Evolutionary conservation across 2,797 vertebrate species (phyloP), one percentile per base, ranked within the genome.

Genomic region (Prunella strophiata): DNA sequence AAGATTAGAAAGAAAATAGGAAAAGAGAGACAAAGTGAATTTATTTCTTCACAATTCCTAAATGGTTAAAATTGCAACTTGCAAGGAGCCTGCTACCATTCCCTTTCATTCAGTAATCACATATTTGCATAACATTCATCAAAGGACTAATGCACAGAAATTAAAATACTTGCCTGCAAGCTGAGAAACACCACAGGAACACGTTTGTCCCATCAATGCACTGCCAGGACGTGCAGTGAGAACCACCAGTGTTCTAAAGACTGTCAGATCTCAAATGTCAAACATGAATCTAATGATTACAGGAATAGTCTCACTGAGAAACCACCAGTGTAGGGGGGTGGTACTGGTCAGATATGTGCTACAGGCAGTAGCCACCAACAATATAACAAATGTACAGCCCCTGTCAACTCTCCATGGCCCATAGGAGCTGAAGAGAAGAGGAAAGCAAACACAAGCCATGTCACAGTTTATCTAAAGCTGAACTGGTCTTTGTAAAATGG

Each of bases 161-260:
- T 95, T 91, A 89, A 94, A 95, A 89, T 78, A 86, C 91, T 94
- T 96, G 85, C 85, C 88, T 90, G 58, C 66, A 86, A 95, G 91
- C 76, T 86, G 89, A 90, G 88, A 94, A 94, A 88, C 85, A 91
- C 88, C 88, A 93, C 89, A 90, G 43, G 68, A 88, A 80, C 62
- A 66, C 18, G 3, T 86, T 78, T 90, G 89, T 58, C 79, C 76
- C 79, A 88, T 94, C 90, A 88, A 90, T 36, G 51, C 36, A 18
- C 55, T 78, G 73, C 51, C 87, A 75, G 58, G 58, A 80, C 0
- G 1, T 55, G 43, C 63, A 90, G 85, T 40, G 19, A 72, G 83
- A 94, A 68, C n/a, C 63, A 86, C 36, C 22, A 68, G 23, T 7
- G 30, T 48, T 91, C 90, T 73, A 52, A 84, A 66, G 85, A 47